These are phyloP conservation scores for Eupleurogrammus muticus DNA, from an alignment of 2,797 vertebrate species.

Conservation along the genomic window DNA sequence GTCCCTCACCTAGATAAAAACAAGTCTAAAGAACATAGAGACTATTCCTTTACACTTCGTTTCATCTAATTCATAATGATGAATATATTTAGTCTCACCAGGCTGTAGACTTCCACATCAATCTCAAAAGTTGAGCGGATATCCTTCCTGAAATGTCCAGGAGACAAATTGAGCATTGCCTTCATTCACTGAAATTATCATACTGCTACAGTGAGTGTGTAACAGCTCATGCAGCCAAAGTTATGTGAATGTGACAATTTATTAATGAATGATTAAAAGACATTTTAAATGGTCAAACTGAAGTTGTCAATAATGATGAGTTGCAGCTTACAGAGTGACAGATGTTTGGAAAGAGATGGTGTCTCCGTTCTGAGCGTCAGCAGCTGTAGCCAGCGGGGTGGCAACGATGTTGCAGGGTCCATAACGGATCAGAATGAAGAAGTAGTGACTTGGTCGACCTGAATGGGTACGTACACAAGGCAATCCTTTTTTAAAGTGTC, in stretches of 20 bases:
- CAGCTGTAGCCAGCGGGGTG: constrained; percentile 84
- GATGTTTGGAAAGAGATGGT: constrained; percentile 85
- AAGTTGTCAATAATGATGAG: background rate
- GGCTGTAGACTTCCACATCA: constrained; percentile 89
- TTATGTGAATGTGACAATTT: constrained; percentile 1
- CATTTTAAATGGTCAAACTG: background rate
- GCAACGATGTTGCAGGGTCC: constrained; percentile 84
- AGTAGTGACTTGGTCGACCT: constrained; percentile 86
- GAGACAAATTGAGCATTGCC: background rate
- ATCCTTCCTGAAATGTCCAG: constrained; percentile 77
- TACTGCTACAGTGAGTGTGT: background rate
- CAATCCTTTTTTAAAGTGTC: background rate
- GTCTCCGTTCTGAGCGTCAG: constrained; percentile 85
- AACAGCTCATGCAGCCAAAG: background rate
- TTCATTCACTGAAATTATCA: background rate
- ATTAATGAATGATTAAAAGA: background rate
- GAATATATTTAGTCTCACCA: constrained; percentile 77
- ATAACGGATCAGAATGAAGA: constrained; percentile 86
- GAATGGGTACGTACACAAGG: background rate
- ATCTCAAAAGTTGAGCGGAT: constrained; percentile 85
- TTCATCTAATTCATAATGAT: background rate
- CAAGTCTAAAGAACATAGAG: too few species aligned
- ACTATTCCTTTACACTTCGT: background rate
- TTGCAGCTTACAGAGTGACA: constrained; percentile 80
- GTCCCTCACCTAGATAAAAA: too few species aligned